Base-by-base conservation (phyloP, 1,140 invertebrate genomes). In the Temnothorax curvispinosus region DNA sequence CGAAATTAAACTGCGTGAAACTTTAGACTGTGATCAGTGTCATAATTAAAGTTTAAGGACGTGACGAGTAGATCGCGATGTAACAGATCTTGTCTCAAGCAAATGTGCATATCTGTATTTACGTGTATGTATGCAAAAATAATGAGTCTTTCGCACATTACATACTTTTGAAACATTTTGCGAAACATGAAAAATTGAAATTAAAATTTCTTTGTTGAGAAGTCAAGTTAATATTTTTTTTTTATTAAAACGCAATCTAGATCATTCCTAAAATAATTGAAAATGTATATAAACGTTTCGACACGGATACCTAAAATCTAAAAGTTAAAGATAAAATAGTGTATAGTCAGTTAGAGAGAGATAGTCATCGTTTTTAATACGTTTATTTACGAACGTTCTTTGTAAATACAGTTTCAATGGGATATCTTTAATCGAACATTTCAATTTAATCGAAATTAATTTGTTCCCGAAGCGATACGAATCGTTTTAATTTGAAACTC, bases 251-350 rank as follows among this genome's bases (percentile, higher is more conserved):
- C 21, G 27, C n/a, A 72, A 72, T 35, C 15, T 21, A 32, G 5
- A 35, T 52, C 8, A 18, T 62, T 62, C 1, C 8, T 52, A 72
- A 8, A 52, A 35, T 11, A 38, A 21, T 15, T 38, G 32, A 74
- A 74, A 54, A 54, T 35, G 8, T 13, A 32, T 6, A 27, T 18
- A 41, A 18, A 86, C 3, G 6, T 38, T 52, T 27, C 15, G 9
- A 67, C 27, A 72, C 35, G 60, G 41, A 52, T 56, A 56, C 9
- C 35, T 81, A 47, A 60, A 72, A 56, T 8, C 41, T 81, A 47
- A 60, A 72, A 81, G 50, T 60, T 76, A 86, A 60, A 77, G n/a
- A 35, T 52, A 35, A 54, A 74, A 35, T 54, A 38, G 2, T 38
- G 38, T 32, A 3, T 52, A 52, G 2, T 54, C 18, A 64, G 13